Conservation (phyloP, 2,888 invertebrate species). For the Phlogophora meticulosa region DNA sequence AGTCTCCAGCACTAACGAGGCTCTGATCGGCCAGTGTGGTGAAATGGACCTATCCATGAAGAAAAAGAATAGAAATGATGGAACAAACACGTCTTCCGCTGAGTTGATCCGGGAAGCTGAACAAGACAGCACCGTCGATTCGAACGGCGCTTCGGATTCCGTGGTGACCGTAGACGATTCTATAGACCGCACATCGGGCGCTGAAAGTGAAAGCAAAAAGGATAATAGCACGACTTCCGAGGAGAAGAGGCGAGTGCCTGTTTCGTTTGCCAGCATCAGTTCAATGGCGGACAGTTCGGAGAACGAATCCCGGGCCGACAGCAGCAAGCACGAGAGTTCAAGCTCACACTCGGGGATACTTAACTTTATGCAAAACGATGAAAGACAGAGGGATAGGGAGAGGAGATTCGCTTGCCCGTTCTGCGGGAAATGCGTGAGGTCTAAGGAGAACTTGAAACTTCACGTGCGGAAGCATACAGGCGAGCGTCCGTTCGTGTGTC, state of each 20-base stretch:
- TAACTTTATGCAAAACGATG: slow-evolving; percentile 92
- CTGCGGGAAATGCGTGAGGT: slow-evolving; percentile 97
- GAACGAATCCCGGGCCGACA: slow-evolving; percentile 86
- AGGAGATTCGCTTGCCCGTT: slow-evolving; percentile 96
- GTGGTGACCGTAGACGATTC: slow-evolving; percentile 87
- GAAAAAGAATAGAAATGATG: slow-evolving; percentile 82
- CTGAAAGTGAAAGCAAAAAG: slow-evolving; percentile 82
- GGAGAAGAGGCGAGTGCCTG: slow-evolving; percentile 82
- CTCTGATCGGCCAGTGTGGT: slow-evolving; percentile 89
- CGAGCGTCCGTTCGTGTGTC: slow-evolving; percentile 97
- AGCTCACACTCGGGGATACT: slow-evolving; percentile 91
- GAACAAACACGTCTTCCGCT: slow-evolving; percentile 86
- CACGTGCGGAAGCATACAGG: slow-evolving; percentile 97
- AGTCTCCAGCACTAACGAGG: slow-evolving; percentile 94
- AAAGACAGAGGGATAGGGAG: slow-evolving; percentile 92
- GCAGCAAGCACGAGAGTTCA: slow-evolving; percentile 89
- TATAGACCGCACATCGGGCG: slow-evolving; percentile 85
- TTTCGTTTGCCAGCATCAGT: slow-evolving; percentile 90
- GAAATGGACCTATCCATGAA: slow-evolving; percentile 92
- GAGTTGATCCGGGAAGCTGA: slow-evolving; percentile 90
- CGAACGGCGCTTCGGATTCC: slow-evolving; percentile 90
- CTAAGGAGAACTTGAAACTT: slow-evolving; percentile 96
- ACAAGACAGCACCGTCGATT: slow-evolving; percentile 94
- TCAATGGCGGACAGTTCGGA: slow-evolving; percentile 90
- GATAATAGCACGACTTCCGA: slow-evolving; percentile 78